Evolutionary conservation across 2,888 invertebrate species (phyloP), one percentile per base, ranked within the genome.

Genomic region (Rotaria sp.): DNA sequence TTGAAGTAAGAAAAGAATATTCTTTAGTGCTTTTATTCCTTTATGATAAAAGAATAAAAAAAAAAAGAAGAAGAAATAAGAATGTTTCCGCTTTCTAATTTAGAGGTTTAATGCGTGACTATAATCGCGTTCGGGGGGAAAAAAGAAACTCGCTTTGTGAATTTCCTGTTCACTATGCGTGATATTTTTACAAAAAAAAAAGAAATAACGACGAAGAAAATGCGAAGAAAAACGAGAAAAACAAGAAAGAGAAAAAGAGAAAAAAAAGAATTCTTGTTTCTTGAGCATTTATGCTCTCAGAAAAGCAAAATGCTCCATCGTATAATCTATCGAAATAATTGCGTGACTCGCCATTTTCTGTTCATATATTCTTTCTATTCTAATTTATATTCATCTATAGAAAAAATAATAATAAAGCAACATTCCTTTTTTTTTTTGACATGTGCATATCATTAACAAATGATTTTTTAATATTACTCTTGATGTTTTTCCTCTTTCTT

Each of bases 1-100:
- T 86, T 35, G 86, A 86, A n/a, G 85, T 86, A 80, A 80, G n/a
- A n/a, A 41, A 24, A 41, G 21, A 11, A 38, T 26, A 26, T 41
- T 80, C 41, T 13, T 41, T 80, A 5, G 30, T 67, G 30, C 1
- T 26, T 55, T 55, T 26, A 8, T 55, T 55, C 21, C 5, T 8
- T 24, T 7, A 7, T 26, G 55, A 55, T 55, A 26, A 7, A 55
- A 24, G 24, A 55, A 21, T 2, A 52, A 52, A 52, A 55, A 55
- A 24, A 55, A 52, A 21, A 52, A 52, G 52, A 21, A 52, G 52
- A 52, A 52, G 5, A 52, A 55, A 26, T 11, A 30, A 21, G 21
- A 67, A 35, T 21, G 21, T 67, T 67, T 67, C 67, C 35, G 35
- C 67, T 67, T 35, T 35, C 67, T 67, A 67, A 67, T 67, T 67